Base-by-base conservation (phyloP, 2,888 invertebrate species). In the Eremobia ochroleuca region DNA sequence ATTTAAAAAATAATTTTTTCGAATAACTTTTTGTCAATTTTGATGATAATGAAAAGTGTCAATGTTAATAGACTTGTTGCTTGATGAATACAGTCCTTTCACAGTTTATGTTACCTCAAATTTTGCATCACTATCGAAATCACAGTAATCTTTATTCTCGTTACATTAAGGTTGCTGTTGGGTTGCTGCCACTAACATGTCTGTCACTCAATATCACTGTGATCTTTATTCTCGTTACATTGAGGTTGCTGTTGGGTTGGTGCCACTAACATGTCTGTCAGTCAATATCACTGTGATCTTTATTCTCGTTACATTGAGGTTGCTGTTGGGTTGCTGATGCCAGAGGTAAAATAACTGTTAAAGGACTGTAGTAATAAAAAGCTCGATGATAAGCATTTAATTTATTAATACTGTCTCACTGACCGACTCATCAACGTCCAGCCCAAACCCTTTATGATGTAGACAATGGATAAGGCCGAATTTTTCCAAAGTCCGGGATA, bases 341-440 rank as follows among this genome's bases (percentile, higher is more conserved):
- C n/a, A 49, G 49, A n/a, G 34, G 25, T 67, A 65, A 65, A 65
- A 65, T 65, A 37, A 52, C 52, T 34, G 13, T 46, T 11, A 34
- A 68, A n/a, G 18, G 18, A 67, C 49, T 49, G 13, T 66, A 9
- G 8, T 25, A 46, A 46, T 66, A 31, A 31, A 18, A 34, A 68
- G 18, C n/a, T n/a, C 34, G 11, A 52, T n/a, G n/a, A 18, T 34
- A 76, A 28, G 55, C 77, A 76, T 65, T 37, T 76, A 65, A 76
- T 65, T 65, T 58, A 46, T 73, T 25, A 37, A 73, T 73, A 37
- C 37, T 46, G 58, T 46, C 28, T 59, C 5, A 43, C 31, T 43
- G 40, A 31, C 25, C 31, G 59, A 61, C 46, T 18, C 28, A 31
- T 75, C 31, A 31, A 49, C 13, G 34, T 13, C n/a, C 21, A 68